A percentile compares a stretch with the other conserved stretches of the same genome.
These are phyloP conservation scores for Pseudomyrmex concolor DNA, from an alignment of 1,140 invertebrate genomes.

Conservation along the genomic window DNA sequence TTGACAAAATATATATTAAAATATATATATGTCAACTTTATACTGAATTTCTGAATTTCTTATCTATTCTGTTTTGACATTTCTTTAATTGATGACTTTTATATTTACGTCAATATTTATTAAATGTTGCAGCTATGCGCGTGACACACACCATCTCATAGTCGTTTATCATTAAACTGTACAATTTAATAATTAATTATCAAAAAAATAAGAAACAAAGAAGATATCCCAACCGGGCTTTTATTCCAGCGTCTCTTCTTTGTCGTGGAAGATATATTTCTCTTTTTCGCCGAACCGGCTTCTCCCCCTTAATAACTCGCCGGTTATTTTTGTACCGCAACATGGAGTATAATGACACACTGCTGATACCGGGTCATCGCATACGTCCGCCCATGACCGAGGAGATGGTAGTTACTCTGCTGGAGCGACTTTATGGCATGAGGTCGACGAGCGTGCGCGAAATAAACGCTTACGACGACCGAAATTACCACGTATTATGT, in stretches of 20 bases:
- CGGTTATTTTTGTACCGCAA: constrained; percentile 36
- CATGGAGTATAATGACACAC: constrained; percentile 36
- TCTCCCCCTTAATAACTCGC: constrained; percentile 46
- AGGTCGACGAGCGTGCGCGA: constrained; percentile 87
- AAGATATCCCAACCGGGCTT: constrained; percentile 18
- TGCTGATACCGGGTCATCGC: constrained; percentile 84
- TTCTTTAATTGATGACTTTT: not conserved
- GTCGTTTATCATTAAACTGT: not conserved
- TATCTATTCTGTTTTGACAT: not conserved
- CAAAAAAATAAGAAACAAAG: constrained; percentile 32
- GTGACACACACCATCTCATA: not conserved
- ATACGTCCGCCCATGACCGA: constrained; percentile 87
- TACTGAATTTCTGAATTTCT: no score
- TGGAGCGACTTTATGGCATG: constrained; percentile 89
- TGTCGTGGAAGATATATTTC: constrained; percentile 18
- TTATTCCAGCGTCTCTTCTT: not conserved
- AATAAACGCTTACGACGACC: constrained; percentile 93
- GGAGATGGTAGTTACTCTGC: constrained; percentile 86
- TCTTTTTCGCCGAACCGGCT: constrained; percentile 39
- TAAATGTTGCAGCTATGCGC: not conserved
- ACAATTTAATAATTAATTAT: constrained; percentile 39
- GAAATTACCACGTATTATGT: constrained; percentile 88
- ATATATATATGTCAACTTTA: no score
- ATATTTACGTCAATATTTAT: not conserved
- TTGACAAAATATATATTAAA: no score